Base-by-base conservation (phyloP, 2,888 invertebrate genomes). In the Podabrus alpinus region DNA sequence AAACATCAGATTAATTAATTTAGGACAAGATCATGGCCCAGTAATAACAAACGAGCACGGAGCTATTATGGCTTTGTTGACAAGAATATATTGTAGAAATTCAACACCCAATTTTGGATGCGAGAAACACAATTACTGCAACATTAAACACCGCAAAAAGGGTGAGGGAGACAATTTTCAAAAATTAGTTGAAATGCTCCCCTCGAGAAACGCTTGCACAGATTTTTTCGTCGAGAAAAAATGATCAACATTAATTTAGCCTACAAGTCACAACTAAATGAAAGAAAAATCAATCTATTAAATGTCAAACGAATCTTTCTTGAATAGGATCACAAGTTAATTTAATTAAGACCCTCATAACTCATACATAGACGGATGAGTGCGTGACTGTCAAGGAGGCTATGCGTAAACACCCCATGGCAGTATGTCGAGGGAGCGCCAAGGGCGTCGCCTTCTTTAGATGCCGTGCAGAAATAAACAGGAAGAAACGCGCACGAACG, bases 261-360 rank as follows among this genome's bases (percentile, higher is more conserved):
- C 2, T n/a, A 2, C n/a, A n/a, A 45, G 45, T 45, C 45, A 1
- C 45, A 45, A 45, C 45, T 45, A 45, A 45, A 45, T 45, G 45
- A 45, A 45, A 45, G 45, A 64, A 64, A 19, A 64, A 64, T 64
- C 62, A 64, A 67, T 67, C 16, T 25, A 45, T 45, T 24, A 67
- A 21, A 71, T 62, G 64, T 68, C 66, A 59, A 45, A 16, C 25
- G 11, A 72, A 21, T 69, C 69, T 66, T 72, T 59, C 67, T 70
- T 75, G 66, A 70, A 69, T 71, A 64, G 66, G 68, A 73, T 68
- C 66, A 72, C 73, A 59, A 76, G 67, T 70, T 82, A 82, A 82
- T 82, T 82, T 82, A 82, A 82, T 82, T 82, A 82, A 80, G 78
- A 73, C 74, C 72, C 70, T 79, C 80, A 79, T 82, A 82, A 82